A percentile compares a stretch with the other conserved stretches of the same genome.
phyloP scores from a whole-genome alignment of 2,888 invertebrate species.

The Acanthosepion lycidas region DNA sequence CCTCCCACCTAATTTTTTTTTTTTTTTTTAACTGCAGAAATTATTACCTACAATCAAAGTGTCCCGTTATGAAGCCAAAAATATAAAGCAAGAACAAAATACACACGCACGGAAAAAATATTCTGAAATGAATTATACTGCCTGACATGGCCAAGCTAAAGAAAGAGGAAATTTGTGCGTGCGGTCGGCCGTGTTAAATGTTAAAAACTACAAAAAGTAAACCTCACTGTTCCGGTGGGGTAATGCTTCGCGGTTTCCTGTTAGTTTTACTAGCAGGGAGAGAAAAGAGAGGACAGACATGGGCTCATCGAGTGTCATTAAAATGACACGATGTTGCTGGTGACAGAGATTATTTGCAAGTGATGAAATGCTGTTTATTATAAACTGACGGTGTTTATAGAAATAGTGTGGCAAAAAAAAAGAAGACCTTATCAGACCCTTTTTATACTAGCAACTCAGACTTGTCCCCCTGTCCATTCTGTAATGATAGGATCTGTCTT shows the following conservation, averaged over 20 bases:
- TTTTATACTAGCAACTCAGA: neutral
- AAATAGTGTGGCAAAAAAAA: neutral
- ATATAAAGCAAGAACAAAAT: neutral
- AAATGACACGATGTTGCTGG: neutral
- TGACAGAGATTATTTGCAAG: neutral
- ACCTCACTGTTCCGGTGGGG: neutral
- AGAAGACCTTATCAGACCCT: neutral
- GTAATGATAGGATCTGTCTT: neutral
- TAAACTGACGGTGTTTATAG: neutral
- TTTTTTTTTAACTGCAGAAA: no score
- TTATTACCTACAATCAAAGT: no score
- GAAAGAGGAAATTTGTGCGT: no score
- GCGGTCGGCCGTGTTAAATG: no score
- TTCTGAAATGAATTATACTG: neutral
- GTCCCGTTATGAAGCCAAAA: neutral
- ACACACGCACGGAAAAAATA: neutral
- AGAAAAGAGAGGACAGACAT: neutral
- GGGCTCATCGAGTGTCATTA: neutral
- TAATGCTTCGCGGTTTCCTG: neutral
- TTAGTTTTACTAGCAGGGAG: neutral
- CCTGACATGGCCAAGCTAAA: neutral
- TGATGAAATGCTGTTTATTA: neutral
- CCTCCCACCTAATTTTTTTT: no score
- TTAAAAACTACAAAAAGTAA: neutral
- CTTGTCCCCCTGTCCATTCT: neutral